phyloP scores from a whole-genome alignment of 2,113 vertebrate species.

The Syngnathus typhle region DNA sequence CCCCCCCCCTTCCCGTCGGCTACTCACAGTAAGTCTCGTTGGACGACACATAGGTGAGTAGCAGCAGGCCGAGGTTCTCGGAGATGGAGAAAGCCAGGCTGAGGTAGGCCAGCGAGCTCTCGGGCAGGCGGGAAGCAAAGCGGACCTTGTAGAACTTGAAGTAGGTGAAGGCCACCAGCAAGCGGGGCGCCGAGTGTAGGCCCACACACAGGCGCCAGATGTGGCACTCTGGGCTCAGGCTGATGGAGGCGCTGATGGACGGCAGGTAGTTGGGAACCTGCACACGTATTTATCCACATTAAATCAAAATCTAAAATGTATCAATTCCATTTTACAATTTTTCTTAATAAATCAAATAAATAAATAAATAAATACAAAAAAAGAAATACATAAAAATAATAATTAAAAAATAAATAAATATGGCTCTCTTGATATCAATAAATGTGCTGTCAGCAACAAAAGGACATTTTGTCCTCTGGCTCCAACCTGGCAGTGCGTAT shows the following conservation, averaged over 20 bases:
- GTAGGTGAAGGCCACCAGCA: constrained; percentile 61
- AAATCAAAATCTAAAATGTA: no score
- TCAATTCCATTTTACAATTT: no score
- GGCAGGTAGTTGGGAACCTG: constrained; percentile 67
- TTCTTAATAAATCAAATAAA: no score
- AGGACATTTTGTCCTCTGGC: no score
- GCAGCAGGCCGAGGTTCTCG: constrained; percentile 62
- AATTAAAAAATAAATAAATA: no score
- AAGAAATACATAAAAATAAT: no score
- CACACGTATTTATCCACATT: background rate
- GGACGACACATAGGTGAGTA: constrained; percentile 67
- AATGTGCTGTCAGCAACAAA: no score
- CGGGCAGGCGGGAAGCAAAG: constrained; percentile 47
- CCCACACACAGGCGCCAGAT: constrained; percentile 67
- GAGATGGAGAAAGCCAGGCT: constrained; percentile 52
- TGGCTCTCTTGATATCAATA: no score
- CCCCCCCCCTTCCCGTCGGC: no score
- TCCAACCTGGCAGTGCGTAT: constrained; percentile 62
- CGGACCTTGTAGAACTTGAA: constrained; percentile 57
- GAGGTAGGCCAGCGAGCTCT: constrained; percentile 49
- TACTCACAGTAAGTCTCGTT: constrained; percentile 63
- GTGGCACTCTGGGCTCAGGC: constrained; percentile 60
- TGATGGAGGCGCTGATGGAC: constrained; percentile 66
- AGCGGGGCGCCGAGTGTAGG: constrained; percentile 61
- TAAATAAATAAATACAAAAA: no score